A percentile compares a stretch with the other conserved stretches of the same genome.
Conservation (phyloP, 2,888 invertebrate species). For the Acronicta aceris region DNA sequence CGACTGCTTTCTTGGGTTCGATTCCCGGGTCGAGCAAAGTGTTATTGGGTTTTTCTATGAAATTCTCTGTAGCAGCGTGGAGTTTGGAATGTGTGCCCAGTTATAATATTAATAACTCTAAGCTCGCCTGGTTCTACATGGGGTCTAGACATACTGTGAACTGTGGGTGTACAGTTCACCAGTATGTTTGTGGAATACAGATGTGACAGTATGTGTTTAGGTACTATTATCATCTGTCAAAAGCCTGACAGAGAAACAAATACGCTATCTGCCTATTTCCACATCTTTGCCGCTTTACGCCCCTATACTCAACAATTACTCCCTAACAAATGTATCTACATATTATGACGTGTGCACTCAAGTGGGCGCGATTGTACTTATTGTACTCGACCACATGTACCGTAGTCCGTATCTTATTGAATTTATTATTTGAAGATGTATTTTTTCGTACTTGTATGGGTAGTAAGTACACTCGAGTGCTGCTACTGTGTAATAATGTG, state of each 20-base stretch:
- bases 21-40: no score
- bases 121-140: no score
- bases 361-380: conserved; percentile 68
- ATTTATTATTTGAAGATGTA: conserved; percentile 82
- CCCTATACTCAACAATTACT: conserved; percentile 83
- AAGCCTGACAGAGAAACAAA: conserved; percentile 19
- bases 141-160: no score
- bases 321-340: conserved; percentile 69
- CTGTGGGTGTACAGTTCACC: no score
- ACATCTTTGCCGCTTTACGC: conserved; percentile 60
- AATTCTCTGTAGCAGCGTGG: no score
- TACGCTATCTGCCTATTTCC: conserved; percentile 36
- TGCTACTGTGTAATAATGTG: conserved; percentile 44
- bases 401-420: conserved; percentile 71
- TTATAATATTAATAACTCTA: no score
- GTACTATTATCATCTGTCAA: no score
- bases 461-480: conserved; percentile 54
- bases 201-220: no score
- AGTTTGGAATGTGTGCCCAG: no score
- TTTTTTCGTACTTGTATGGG: conserved; percentile 61
- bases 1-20: no score
- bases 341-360: conserved; percentile 79
- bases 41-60: no score
- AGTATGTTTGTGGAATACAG: no score
- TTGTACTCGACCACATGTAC: conserved; percentile 85